These are phyloP conservation scores for Drosophila persimilis DNA, from an alignment of 1,140 invertebrate genomes.

Conservation along the genomic window DNA sequence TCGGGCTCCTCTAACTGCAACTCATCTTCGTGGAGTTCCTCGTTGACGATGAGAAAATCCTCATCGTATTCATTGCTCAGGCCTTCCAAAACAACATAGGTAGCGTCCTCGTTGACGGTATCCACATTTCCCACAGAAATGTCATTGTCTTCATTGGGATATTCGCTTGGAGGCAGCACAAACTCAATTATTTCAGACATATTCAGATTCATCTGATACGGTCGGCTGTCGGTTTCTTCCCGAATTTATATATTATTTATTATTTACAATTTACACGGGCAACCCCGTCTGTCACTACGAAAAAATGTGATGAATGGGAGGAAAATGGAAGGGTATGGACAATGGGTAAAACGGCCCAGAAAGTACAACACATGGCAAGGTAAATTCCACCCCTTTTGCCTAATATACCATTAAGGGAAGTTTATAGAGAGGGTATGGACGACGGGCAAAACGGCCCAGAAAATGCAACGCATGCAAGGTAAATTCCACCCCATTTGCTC, in stretches of 20 bases:
- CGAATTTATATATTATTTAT: neutral
- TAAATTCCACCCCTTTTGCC: too few relatives aligned
- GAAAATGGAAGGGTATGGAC: too few relatives aligned
- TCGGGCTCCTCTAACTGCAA: slow-evolving; percentile 44
- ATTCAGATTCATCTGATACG: slow-evolving; percentile 46
- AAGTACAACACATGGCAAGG: too few relatives aligned
- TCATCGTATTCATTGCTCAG: slow-evolving; percentile 51
- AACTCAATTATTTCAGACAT: slow-evolving; percentile 71
- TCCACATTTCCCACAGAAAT: slow-evolving; percentile 23
- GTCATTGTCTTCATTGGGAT: slow-evolving; percentile 42
- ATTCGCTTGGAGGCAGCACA: slow-evolving; percentile 49
- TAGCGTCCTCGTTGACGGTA: slow-evolving; percentile 31
- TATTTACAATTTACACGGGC: neutral
- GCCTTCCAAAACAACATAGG: slow-evolving; percentile 59
- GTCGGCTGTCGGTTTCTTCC: neutral
- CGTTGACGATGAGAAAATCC: slow-evolving; percentile 63
- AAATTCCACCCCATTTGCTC: too few relatives aligned
- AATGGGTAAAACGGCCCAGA: too few relatives aligned
- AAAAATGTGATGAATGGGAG: too few relatives aligned
- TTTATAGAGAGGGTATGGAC: too few relatives aligned
- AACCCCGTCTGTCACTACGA: too few relatives aligned
- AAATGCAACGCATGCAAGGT: too few relatives aligned
- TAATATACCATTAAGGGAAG: too few relatives aligned
- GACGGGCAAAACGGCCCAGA: too few relatives aligned
- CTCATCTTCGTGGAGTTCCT: slow-evolving; percentile 46